These are phyloP conservation scores for Umimayanthus kanabou DNA, from an alignment of 92 coral and sea anemone genomes.

Conservation along the genomic window DNA sequence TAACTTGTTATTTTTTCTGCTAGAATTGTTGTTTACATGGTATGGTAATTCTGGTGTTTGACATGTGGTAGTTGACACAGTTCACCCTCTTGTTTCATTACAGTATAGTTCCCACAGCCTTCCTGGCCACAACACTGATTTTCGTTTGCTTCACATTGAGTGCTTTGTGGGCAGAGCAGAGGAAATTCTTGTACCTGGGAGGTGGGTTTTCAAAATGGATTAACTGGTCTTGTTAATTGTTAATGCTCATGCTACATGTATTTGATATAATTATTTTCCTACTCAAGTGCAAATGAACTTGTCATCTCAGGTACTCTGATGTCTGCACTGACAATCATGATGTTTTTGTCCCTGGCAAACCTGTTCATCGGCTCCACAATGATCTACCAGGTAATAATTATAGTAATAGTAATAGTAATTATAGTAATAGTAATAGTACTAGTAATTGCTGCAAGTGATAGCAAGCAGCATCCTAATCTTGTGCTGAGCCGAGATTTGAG, in stretches of 20 bases:
- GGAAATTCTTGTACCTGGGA: slow-evolving; percentile 87
- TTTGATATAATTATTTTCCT: neutral
- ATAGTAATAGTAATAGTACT: no score
- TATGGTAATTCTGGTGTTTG: neutral
- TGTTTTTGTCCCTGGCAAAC: slow-evolving; percentile 75
- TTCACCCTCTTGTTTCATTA: neutral
- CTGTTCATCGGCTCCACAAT: slow-evolving; percentile 82
- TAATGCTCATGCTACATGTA: neutral
- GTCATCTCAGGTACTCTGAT: slow-evolving; percentile 71
- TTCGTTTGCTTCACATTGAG: slow-evolving; percentile 94
- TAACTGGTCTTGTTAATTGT: neutral
- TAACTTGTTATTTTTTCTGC: neutral
- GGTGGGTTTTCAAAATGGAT: slow-evolving; percentile 50
- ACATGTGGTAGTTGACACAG: neutral
- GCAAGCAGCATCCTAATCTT: no score
- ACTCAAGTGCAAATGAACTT: neutral
- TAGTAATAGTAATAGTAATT: no score
- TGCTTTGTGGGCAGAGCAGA: slow-evolving; percentile 97
- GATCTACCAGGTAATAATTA: slow-evolving; percentile 93
- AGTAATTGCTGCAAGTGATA: no score
- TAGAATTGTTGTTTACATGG: no score
- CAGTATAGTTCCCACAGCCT: slow-evolving; percentile 95
- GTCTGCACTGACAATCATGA: slow-evolving; percentile 82
- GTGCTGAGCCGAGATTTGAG: no score
- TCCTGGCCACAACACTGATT: slow-evolving; percentile 89